Percentiles rank a stretch among this genome's conserved stretches.
Evolutionary conservation across 2,888 invertebrate genomes (phyloP).

Genomic region (Epicampocera succincta): DNA sequence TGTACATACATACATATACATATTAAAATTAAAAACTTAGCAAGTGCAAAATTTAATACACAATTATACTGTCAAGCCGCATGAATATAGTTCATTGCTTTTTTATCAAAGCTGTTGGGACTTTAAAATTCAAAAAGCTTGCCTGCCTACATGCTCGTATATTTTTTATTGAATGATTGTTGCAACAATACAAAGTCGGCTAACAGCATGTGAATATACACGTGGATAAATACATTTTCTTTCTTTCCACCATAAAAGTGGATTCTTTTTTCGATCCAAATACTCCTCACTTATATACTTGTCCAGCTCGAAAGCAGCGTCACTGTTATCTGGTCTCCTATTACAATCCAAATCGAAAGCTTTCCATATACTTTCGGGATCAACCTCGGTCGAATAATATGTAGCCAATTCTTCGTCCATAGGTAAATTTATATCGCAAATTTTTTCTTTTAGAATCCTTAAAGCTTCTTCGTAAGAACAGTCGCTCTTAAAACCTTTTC

Average conservation of each 20-base stretch:
- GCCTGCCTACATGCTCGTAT: no score
- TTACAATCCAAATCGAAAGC: constrained; percentile 33
- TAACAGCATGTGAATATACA: constrained; percentile 21
- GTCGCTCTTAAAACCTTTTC: constrained; percentile 20
- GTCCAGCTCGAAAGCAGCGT: constrained; percentile 34
- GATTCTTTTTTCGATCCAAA: constrained; percentile 25
- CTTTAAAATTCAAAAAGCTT: no score
- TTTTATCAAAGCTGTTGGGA: no score
- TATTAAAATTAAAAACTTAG: no score
- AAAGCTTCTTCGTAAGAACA: not conserved
- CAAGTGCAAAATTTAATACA: no score
- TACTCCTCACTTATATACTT: constrained; percentile 46
- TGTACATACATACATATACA: no score
- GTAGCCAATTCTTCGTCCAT: not conserved
- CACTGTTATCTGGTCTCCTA: constrained; percentile 35
- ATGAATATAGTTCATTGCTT: no score
- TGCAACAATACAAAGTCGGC: constrained; percentile 33
- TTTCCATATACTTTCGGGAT: constrained; percentile 9
- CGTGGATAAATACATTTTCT: constrained; percentile 37
- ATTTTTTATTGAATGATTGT: not conserved
- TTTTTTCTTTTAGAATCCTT: not conserved
- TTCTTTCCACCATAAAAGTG: constrained; percentile 44
- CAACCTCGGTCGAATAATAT: no score
- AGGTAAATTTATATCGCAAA: not conserved
- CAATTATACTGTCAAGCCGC: no score